Conservation (phyloP, 1,140 invertebrate genomes). For the Zaprionus capensis region DNA sequence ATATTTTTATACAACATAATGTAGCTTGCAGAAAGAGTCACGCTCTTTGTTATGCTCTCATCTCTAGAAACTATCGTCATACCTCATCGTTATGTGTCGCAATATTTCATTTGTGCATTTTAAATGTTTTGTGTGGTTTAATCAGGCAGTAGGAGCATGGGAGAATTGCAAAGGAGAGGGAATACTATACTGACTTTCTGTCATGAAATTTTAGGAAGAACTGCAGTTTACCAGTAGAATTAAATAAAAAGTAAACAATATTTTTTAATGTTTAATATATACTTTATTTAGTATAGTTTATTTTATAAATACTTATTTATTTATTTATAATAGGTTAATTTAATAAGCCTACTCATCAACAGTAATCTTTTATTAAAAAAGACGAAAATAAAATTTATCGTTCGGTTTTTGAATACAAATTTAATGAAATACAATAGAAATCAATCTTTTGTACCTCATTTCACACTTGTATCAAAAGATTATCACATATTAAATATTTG, state of each 20-base stretch:
- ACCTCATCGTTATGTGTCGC: constrained; percentile 46
- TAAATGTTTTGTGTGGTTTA: constrained; percentile 66
- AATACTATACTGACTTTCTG: background rate
- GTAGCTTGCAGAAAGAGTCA: background rate
- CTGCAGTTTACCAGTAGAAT: no score
- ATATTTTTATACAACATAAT: background rate
- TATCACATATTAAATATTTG: background rate
- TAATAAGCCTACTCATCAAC: no score
- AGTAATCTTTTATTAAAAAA: no score
- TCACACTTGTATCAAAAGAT: no score
- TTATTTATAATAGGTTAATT: no score
- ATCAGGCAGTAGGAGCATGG: constrained; percentile 16
- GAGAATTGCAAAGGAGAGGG: background rate
- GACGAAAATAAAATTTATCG: background rate
- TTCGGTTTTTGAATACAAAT: background rate
- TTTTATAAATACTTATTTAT: no score
- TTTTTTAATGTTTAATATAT: no score
- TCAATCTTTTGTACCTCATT: no score
- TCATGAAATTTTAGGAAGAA: background rate
- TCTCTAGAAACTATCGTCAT: constrained; percentile 17
- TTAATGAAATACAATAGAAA: no score
- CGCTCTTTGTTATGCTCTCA: background rate
- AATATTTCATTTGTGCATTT: constrained; percentile 76
- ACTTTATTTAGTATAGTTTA: no score
- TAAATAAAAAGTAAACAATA: no score